These are phyloP conservation scores for Nylanderia fulva DNA, from an alignment of 1,140 invertebrate species.

Conservation along the genomic window DNA sequence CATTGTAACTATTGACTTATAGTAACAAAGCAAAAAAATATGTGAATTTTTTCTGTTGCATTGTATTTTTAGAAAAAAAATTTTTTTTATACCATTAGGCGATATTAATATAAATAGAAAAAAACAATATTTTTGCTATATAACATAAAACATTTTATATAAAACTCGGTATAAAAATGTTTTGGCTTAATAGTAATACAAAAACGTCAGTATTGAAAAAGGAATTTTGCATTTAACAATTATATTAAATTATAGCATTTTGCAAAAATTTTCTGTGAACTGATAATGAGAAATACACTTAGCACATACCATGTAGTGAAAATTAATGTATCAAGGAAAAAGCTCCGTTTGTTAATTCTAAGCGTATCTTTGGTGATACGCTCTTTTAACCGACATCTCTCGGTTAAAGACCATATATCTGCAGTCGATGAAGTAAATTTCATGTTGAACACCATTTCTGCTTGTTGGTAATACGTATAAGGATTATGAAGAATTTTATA, in stretches of 20 bases:
- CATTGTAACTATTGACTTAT: not conserved
- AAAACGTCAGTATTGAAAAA: too few relatives aligned
- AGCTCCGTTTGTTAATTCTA: not conserved
- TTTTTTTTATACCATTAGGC: not conserved
- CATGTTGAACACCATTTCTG: not conserved
- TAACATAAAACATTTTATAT: too few relatives aligned
- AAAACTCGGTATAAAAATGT: too few relatives aligned
- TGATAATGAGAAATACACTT: not conserved
- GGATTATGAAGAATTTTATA: slow-evolving; percentile 5
- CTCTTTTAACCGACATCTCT: not conserved
- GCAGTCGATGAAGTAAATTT: slow-evolving; percentile 29
- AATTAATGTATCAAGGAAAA: not conserved
- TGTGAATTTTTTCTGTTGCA: not conserved
- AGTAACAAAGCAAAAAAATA: not conserved
- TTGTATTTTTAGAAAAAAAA: not conserved
- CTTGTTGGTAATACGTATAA: not conserved
- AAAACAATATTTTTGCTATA: too few relatives aligned
- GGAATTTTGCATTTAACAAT: too few relatives aligned
- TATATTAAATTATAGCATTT: too few relatives aligned
- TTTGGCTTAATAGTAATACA: too few relatives aligned
- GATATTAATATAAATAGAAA: too few relatives aligned
- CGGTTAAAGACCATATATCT: not conserved
- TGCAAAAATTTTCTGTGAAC: not conserved
- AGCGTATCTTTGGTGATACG: not conserved
- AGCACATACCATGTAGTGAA: not conserved